These are phyloP conservation scores for Pedicia rivosa DNA, from an alignment of 2,888 invertebrate genomes.

Conservation along the genomic window DNA sequence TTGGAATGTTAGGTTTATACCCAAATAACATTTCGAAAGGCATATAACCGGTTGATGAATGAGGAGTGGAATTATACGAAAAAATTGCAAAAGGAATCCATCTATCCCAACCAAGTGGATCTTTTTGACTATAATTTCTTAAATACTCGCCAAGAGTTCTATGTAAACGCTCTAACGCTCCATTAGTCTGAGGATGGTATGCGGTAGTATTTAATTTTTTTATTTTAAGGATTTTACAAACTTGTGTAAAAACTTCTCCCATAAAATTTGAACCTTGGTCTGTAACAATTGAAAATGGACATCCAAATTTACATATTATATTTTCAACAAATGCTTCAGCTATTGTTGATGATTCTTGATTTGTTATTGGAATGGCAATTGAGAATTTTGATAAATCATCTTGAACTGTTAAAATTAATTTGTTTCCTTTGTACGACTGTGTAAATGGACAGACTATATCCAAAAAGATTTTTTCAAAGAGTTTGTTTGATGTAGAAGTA, in stretches of 20 bases:
- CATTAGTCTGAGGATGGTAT: constrained; percentile 20
- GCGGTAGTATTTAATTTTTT: constrained; percentile 17
- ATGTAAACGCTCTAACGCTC: constrained; percentile 20
- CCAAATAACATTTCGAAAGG: constrained; percentile 24
- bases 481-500: constrained; percentile 16
- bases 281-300: no score
- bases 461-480: constrained; percentile 17
- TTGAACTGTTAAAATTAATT: constrained; percentile 16
- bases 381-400: constrained; percentile 17
- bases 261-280: background rate
- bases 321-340: constrained; percentile 11
- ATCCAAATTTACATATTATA: no score
- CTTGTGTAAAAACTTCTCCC: background rate
- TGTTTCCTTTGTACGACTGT: constrained; percentile 13
- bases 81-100: constrained; percentile 19
- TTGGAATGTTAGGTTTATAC: constrained; percentile 18
- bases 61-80: constrained; percentile 18
- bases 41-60: constrained; percentile 19
- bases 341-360: constrained; percentile 19
- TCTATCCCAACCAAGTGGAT: constrained; percentile 18
- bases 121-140: constrained; percentile 16
- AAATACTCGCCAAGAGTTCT: constrained; percentile 18
- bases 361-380: constrained; percentile 15
- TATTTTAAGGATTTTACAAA: constrained; percentile 16
- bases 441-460: constrained; percentile 19